Base-by-base conservation (phyloP, 2,797 vertebrate species). In the Rhinella marina region DNA sequence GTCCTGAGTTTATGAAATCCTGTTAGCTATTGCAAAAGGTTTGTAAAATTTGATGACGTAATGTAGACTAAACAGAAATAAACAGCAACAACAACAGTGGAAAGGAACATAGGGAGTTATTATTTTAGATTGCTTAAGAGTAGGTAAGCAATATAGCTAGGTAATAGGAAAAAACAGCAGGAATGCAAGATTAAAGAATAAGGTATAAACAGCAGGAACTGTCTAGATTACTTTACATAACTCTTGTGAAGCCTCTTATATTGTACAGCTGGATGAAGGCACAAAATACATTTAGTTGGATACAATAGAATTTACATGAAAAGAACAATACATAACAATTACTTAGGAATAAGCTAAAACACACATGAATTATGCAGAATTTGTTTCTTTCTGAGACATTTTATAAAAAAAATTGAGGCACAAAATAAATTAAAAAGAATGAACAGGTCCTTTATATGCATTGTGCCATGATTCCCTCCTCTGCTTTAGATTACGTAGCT, bases 141-240 rank as follows among this genome's bases (percentile, higher is more conserved):
- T 77, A 75, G 57, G 84, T 77, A 64, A 85, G 72, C 72, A 62
- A 85, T 64, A 64, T 64, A 85, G 73, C 84, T 85, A 64, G 70
- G 83, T 76, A 85, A 85, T 85, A 77, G 72, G 56, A 62, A 85
- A 84, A 84, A 85, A 50, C 73, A 77, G 84, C 32, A 77, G 72
- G 73, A 77, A 85, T 50, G 48, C n/a, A 13, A 59, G 84, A 64
- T 85, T 85, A 64, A 77, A 77, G 57, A 85, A 77, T 64, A 25
- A 77, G n/a, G 73, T 64, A 64, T 77, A 77, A 64, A 77, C 82
- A 84, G 82, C 52, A 62, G 82, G 82, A 76, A n/a, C 56, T 61
- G 70, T 62, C 52, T 84, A 84, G 56, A 84, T 84, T 84, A 64
- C 41, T 21, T 77, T 62, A 64, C 57, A 62, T 48, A 76, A 8